These are phyloP conservation scores for Anas acuta DNA, from an alignment of 2,797 vertebrate genomes.

Conservation along the genomic window DNA sequence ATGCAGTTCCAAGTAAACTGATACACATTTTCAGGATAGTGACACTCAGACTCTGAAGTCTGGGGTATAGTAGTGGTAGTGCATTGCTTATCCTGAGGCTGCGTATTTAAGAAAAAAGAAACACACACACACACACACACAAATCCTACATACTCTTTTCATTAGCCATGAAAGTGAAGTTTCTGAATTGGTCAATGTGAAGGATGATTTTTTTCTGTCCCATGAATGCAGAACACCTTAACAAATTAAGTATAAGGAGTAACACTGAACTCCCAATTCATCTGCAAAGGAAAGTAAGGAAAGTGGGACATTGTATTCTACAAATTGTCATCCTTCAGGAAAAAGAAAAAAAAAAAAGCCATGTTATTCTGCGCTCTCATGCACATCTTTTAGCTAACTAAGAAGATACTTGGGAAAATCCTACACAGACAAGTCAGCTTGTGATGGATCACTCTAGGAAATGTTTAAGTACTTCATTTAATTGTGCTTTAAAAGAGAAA, in stretches of 20 bases:
- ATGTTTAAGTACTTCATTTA: neutral
- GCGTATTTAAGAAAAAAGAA: neutral
- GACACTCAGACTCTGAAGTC: neutral
- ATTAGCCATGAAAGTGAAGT: neutral
- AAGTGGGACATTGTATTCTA: neutral
- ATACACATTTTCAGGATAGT: neutral
- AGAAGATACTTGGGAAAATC: conserved; percentile 8
- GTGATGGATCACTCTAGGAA: conserved; percentile 3
- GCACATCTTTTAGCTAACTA: neutral
- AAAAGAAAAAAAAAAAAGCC: neutral
- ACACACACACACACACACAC: no score
- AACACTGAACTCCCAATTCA: neutral
- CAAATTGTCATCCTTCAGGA: neutral
- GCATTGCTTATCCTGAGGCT: neutral
- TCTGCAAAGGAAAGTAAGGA: neutral
- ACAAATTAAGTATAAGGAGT: neutral
- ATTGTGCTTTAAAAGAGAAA: neutral
- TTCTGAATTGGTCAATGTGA: neutral
- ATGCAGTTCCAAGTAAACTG: neutral
- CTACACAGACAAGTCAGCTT: neutral
- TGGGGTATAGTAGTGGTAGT: accelerated
- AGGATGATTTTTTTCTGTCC: neutral
- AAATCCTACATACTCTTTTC: neutral
- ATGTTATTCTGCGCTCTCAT: neutral
- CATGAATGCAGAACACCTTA: neutral